These are phyloP conservation scores for Phocides pigmalion DNA, from an alignment of 1,140 invertebrate genomes.

Conservation along the genomic window DNA sequence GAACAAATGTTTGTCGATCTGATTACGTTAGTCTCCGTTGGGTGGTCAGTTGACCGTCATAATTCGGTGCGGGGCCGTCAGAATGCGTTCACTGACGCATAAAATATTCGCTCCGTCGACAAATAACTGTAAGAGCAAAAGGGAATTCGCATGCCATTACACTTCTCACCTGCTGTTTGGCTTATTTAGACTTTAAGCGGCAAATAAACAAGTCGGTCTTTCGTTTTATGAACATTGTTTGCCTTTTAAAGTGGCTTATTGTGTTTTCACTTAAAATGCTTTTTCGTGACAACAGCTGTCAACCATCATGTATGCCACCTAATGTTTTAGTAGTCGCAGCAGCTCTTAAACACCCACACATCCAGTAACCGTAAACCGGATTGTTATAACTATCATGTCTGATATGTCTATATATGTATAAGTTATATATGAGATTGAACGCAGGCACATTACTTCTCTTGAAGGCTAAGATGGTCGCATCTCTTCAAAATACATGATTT, in stretches of 20 bases:
- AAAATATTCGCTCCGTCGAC: constrained; percentile 58
- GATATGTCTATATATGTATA: too few species aligned
- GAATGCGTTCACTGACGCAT: constrained; percentile 71
- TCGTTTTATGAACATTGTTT: constrained; percentile 22
- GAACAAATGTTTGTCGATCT: constrained; percentile 74
- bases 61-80: constrained; percentile 64
- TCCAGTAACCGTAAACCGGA: too few species aligned
- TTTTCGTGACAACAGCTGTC: too few species aligned
- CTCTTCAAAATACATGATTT: too few species aligned
- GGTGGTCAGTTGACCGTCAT: constrained; percentile 79
- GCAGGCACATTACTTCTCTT: too few species aligned
- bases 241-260: neutral
- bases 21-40: constrained; percentile 64
- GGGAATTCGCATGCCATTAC: constrained; percentile 54
- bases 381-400: too few species aligned
- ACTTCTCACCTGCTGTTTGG: constrained; percentile 46
- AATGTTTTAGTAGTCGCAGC: too few species aligned
- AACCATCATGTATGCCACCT: too few species aligned
- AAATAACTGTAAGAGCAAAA: constrained; percentile 44
- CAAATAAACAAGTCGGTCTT: constrained; percentile 26
- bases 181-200: constrained; percentile 35
- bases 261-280: too few species aligned
- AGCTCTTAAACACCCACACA: too few species aligned
- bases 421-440: too few species aligned
- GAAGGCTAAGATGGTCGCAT: too few species aligned